These are phyloP conservation scores for Ceyx erithaca DNA, from an alignment of 2,797 vertebrate genomes.

Conservation along the genomic window DNA sequence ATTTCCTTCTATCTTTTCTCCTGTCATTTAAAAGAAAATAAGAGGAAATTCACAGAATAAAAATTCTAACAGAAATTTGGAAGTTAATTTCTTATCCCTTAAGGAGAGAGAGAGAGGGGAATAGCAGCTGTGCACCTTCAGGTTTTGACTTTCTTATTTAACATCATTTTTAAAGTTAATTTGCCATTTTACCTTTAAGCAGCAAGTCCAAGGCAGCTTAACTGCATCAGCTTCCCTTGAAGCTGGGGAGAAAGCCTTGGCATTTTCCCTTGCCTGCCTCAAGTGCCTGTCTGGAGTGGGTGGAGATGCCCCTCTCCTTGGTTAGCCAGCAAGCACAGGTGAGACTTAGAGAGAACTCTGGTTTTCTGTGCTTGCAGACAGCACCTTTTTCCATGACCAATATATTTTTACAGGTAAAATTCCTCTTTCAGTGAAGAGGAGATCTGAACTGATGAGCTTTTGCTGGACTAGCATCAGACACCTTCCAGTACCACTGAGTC, in stretches of 20 bases:
- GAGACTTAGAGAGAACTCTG: not conserved
- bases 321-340: not conserved
- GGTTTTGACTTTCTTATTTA: not conserved
- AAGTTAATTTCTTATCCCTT: not conserved
- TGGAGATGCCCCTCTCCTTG: not conserved
- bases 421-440: not conserved
- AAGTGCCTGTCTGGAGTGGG: not conserved
- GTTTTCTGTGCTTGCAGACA: not conserved
- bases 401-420: not conserved
- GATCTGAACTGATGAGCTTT: not conserved
- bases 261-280: not conserved
- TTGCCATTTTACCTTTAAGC: not conserved
- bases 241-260: not conserved
- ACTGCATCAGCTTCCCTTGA: not conserved
- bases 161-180: not conserved
- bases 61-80: not conserved
- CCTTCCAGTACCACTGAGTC: not conserved
- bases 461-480: not conserved
- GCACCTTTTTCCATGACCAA: not conserved
- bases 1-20: not conserved
- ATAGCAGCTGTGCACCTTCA: fast-evolving
- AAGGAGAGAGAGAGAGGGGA: not conserved
- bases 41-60: not conserved
- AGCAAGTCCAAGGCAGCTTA: not conserved
- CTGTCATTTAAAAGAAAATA: not conserved